Evolutionary conservation across 2,888 invertebrate genomes (phyloP), one percentile per base, ranked within the genome.

Genomic region (Phoronis australis): DNA sequence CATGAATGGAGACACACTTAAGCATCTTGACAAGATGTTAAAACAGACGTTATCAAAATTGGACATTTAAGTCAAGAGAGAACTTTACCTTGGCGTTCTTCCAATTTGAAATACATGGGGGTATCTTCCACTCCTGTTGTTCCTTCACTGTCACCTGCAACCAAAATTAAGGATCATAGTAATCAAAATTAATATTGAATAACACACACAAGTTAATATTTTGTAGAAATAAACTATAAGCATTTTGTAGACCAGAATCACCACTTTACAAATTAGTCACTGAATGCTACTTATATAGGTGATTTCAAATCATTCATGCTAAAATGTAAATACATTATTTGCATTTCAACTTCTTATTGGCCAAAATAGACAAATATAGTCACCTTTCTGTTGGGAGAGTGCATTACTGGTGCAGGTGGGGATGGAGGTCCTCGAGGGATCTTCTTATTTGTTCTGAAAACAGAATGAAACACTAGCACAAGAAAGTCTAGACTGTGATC

Each of bases 61-160:
- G n/a, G n/a, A n/a, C n/a, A n/a, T n/a, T n/a, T n/a, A n/a, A n/a
- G n/a, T n/a, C n/a, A n/a, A n/a, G n/a, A n/a, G 43, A 15, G 21
- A 35, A 43, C 9, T 15, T 61, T 65, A 83, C 88, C 86, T 95
- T 96, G 3, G 96, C 91, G 77, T 99, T 99, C 80, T 99, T 99
- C 99, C 99, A 99, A 74, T 99, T 99, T 0, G 92, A 93, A 57
- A 99, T 96, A 67, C 97, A 99, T 0, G 99, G 99, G 5, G 99
- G 99, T 60, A 90, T 89, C 79, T 97, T 97, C 99, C 99, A 99
- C 76, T 99, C 99, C 54, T 95, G 87, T 74, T 99, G 99, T 73
- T 99, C 99, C 72, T 97, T 96, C 0, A 96, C 96, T 2, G 97
- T 95, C 0, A 95, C 80, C 77, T 78, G 55, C 24, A 56, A 56